Evolutionary conservation across 2,888 invertebrate species (phyloP), one percentile per base, ranked within the genome.

Genomic region (Polyommatus icarus): DNA sequence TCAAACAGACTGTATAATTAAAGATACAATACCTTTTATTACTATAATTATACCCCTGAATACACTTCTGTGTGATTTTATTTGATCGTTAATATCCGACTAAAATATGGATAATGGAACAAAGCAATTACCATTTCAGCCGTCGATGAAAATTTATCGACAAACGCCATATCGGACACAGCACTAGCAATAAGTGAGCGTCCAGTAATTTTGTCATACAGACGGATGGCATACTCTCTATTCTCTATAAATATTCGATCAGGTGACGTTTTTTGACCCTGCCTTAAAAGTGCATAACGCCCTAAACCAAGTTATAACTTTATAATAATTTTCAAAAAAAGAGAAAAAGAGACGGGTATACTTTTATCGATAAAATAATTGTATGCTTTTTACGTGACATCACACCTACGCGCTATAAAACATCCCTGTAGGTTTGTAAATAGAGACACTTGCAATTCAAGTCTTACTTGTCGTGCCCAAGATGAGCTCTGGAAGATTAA

Each of bases 161-260:
- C 29, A 40, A 54, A 18, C 54, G 54, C 5, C 18, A 18, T 18
- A 54, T 18, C 8, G 20, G 40, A n/a, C 40, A 40, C 71, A n/a
- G 1, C 72, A n/a, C 72, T 72, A 72, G 8, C 20, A 72, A 40
- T 72, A 72, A 72, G 40, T 72, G 20, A n/a, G 71, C 40, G 72
- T 72, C 40, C n/a, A n/a, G n/a, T 61, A 50, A 50, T 50, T 36
- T 36, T 36, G 36, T 36, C 36, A 0, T 50, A 50, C 50, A 50
- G 3, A 50, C 15, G 12, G 50, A 12, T 50, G 12, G 46, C 5
- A 6, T n/a, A n/a, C 12, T 57, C 12, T 57, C 57, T 57, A 1
- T 1, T 57, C 18, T 57, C 8, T 6, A 57, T 0, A 57, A 57
- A 57, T 57, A 57, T n/a, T 57, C 3, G 50, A 50, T 50, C 46